phyloP scores from a whole-genome alignment of 2,797 vertebrate species.

The Gymnocypris eckloni region DNA sequence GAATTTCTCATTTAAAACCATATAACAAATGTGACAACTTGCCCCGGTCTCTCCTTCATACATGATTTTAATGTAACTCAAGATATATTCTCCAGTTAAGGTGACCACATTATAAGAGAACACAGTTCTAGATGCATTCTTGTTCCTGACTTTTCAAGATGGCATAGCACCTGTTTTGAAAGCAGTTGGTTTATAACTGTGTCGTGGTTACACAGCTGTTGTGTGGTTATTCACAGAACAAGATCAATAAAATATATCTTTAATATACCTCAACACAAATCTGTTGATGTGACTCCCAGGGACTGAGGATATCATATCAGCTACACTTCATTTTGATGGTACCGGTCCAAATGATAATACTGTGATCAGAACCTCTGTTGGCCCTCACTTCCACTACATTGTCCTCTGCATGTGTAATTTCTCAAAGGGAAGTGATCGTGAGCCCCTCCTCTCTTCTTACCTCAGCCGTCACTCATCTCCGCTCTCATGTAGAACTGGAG shows the following conservation, averaged over 20 bases:
- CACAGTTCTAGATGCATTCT: neutral
- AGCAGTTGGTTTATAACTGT: slow-evolving; percentile 11
- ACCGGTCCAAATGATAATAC: neutral
- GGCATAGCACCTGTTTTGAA: slow-evolving; percentile 23
- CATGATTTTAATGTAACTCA: neutral
- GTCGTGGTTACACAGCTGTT: slow-evolving; percentile 28
- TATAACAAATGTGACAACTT: neutral
- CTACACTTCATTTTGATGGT: neutral
- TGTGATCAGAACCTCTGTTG: neutral
- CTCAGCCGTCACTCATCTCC: slow-evolving; percentile 47
- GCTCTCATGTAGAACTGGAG: slow-evolving; percentile 50
- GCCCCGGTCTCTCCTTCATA: neutral
- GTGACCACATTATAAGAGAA: neutral
- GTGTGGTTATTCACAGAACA: slow-evolving; percentile 4
- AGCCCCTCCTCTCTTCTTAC: slow-evolving; percentile 57
- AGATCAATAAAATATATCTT: neutral
- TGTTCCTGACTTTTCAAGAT: slow-evolving; percentile 4
- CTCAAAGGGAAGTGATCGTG: slow-evolving; percentile 45
- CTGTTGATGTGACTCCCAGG: neutral
- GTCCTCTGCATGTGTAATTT: slow-evolving; percentile 50
- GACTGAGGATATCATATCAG: neutral
- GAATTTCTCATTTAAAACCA: neutral
- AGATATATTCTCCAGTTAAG: slow-evolving; percentile 1
- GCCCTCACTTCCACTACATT: slow-evolving; percentile 5
- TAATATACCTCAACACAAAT: neutral